Percentiles rank a stretch among this genome's conserved stretches.
Evolutionary conservation across 2,888 invertebrate species (phyloP).

Genomic region (Psococerastis gibbosa): DNA sequence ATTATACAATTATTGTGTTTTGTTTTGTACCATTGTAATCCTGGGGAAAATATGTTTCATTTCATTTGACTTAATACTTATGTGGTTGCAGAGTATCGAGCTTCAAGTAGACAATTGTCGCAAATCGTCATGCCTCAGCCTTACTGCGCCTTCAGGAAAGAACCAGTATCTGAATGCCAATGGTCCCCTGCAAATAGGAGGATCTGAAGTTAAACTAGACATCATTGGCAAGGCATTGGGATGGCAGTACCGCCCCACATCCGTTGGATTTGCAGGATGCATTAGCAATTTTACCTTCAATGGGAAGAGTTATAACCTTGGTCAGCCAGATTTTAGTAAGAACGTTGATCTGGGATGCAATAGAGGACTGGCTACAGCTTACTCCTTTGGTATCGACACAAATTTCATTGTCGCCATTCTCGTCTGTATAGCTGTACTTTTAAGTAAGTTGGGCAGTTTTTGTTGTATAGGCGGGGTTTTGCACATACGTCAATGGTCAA

Average conservation of each 20-base stretch:
- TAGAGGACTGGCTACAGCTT: slow-evolving; percentile 50
- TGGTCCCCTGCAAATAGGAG: slow-evolving; percentile 73
- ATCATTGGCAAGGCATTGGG: slow-evolving; percentile 38
- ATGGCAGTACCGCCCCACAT: slow-evolving; percentile 51
- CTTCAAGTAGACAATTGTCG: slow-evolving; percentile 62
- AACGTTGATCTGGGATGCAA: slow-evolving; percentile 59
- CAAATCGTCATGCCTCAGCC: slow-evolving; percentile 46
- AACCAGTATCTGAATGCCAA: slow-evolving; percentile 61
- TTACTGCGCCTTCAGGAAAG: slow-evolving; percentile 47
- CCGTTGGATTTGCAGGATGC: slow-evolving; percentile 66
- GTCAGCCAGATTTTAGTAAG: slow-evolving; percentile 47
- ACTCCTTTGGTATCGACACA: slow-evolving; percentile 65
- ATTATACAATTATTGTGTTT: too few relatives aligned
- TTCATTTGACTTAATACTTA: too few relatives aligned
- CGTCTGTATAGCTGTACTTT: slow-evolving; percentile 64
- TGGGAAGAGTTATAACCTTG: slow-evolving; percentile 71
- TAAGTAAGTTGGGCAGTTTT: slow-evolving; percentile 39
- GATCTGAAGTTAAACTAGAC: slow-evolving; percentile 45
- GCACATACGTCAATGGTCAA: too few relatives aligned
- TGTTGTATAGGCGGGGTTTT: too few relatives aligned
- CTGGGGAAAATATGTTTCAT: too few relatives aligned
- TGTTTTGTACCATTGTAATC: too few relatives aligned
- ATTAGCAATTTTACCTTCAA: slow-evolving; percentile 80
- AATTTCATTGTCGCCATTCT: slow-evolving; percentile 80
- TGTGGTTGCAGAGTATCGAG: slow-evolving; percentile 38